A percentile compares a stretch with the other conserved stretches of the same genome.
phyloP scores from a whole-genome alignment of 1,140 invertebrate species.

The Philopotamus ludificatus region DNA sequence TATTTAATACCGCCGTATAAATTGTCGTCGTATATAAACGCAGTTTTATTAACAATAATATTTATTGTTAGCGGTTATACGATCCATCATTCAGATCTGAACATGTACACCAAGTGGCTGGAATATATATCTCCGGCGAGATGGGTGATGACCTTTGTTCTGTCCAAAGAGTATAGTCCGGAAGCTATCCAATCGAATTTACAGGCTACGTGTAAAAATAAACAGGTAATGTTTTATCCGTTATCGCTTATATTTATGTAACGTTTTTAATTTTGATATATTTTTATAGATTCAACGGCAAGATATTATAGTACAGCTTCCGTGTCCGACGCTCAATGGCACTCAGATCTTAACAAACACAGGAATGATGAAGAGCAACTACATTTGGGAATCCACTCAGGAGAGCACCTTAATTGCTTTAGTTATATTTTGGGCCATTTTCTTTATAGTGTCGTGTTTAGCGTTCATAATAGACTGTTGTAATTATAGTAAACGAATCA shows the following conservation, averaged over 20 bases:
- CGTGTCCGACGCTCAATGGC: conserved; percentile 75
- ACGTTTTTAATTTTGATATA: conserved; percentile 36
- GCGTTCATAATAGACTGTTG: conserved; percentile 63
- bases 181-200: conserved; percentile 60
- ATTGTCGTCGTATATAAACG: conserved; percentile 59
- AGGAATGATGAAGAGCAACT: conserved; percentile 52
- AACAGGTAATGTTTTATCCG: conserved; percentile 55
- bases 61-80: conserved; percentile 69
- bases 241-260: not conserved
- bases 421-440: conserved; percentile 59
- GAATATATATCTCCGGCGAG: conserved; percentile 70
- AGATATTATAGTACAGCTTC: conserved; percentile 78
- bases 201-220: conserved; percentile 62
- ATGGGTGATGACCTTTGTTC: conserved; percentile 70
- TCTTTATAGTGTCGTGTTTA: conserved; percentile 58
- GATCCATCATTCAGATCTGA: conserved; percentile 71
- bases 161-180: conserved; percentile 65
- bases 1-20: conserved; percentile 63
- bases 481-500: conserved; percentile 50
- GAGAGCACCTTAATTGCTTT: conserved; percentile 59
- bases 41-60: conserved; percentile 63
- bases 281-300: conserved; percentile 69
- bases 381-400: conserved; percentile 55
- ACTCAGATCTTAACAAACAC: conserved; percentile 66
- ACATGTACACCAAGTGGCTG: conserved; percentile 64